These are phyloP conservation scores for Pristionchus exspectatus DNA, from an alignment of 2,888 invertebrate genomes.

Conservation along the genomic window DNA sequence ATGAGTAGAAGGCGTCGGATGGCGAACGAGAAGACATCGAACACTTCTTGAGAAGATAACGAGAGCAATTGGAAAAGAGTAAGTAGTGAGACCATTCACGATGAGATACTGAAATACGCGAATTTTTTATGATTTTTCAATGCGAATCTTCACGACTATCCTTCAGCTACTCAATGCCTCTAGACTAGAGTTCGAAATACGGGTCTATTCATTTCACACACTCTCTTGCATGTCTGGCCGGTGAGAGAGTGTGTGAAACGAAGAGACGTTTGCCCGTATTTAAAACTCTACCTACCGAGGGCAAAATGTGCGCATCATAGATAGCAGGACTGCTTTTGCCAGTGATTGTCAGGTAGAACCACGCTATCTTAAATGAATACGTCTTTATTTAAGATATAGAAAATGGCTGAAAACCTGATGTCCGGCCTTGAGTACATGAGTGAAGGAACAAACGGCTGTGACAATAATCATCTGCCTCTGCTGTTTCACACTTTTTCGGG, in stretches of 20 bases:
- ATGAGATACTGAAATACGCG: background rate
- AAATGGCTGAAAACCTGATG: background rate
- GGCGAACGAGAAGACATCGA: background rate
- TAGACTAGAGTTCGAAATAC: too few relatives aligned
- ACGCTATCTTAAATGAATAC: background rate
- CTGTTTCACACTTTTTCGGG: background rate
- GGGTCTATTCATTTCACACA: too few relatives aligned
- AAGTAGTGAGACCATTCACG: background rate
- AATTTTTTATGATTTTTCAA: too few relatives aligned
- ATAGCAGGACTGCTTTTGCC: background rate
- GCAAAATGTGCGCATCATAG: background rate
- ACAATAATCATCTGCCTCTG: background rate
- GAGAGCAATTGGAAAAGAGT: background rate
- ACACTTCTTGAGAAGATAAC: background rate
- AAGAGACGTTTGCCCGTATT: too few relatives aligned
- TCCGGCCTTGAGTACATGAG: background rate
- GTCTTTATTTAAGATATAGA: background rate
- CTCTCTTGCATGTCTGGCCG: too few relatives aligned
- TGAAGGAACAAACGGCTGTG: background rate
- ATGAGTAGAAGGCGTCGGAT: background rate
- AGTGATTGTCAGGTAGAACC: background rate
- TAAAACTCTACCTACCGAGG: background rate
- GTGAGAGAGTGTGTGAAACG: too few relatives aligned
- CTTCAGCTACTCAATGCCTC: too few relatives aligned
- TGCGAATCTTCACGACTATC: too few relatives aligned